Evolutionary conservation across 2,113 vertebrate species (phyloP).

Genomic region (Tupaia chinensis): DNA sequence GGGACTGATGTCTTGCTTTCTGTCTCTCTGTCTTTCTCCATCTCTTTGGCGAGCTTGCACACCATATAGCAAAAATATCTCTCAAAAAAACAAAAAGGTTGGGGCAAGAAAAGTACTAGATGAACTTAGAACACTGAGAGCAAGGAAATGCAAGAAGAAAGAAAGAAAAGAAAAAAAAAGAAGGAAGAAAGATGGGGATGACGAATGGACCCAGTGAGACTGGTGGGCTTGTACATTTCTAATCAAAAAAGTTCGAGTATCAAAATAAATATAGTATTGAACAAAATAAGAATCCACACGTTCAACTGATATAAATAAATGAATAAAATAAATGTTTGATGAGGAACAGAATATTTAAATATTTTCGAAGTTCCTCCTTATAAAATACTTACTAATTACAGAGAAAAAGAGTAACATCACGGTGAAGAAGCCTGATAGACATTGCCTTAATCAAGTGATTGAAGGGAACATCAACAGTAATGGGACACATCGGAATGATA

Average conservation of each 20-base stretch:
- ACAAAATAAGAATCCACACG: constrained; percentile 44
- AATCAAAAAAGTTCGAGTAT: neutral
- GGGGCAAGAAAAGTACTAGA: neutral
- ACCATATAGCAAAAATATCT: no score
- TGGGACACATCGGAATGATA: neutral
- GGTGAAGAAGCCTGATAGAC: neutral
- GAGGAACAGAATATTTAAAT: constrained; percentile 51
- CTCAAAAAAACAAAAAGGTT: neutral
- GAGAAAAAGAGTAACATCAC: constrained; percentile 13
- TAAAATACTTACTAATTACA: constrained; percentile 18
- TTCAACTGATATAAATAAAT: constrained; percentile 43
- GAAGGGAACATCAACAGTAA: neutral
- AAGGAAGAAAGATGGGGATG: neutral
- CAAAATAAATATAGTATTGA: constrained; percentile 61
- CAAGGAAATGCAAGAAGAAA: no score
- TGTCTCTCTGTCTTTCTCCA: no score
- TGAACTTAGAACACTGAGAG: neutral
- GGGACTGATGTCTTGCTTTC: no score
- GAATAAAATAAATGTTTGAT: constrained; percentile 62
- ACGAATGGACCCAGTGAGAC: neutral
- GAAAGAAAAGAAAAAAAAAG: no score
- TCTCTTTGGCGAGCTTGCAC: no score
- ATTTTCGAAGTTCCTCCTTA: constrained; percentile 33
- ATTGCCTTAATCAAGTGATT: neutral
- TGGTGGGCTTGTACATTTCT: neutral